Evolutionary conservation across 2,888 invertebrate genomes (phyloP).

Genomic region (Phyto melanocephala): DNA sequence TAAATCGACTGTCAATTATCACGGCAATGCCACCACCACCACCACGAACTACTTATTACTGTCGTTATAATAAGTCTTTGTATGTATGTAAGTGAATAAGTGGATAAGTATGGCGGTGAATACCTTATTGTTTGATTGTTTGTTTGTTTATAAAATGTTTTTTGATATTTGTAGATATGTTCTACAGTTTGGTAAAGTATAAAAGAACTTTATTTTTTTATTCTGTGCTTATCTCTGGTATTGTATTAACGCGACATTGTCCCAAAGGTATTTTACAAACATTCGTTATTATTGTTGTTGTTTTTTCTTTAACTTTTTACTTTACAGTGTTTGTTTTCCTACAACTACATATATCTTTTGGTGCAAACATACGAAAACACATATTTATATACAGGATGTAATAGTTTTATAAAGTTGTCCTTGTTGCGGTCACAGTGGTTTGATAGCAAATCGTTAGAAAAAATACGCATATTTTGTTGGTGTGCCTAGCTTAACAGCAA

Average conservation of each 20-base stretch:
- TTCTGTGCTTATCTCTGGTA: slow-evolving; percentile 39
- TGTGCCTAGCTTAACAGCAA: too few species aligned
- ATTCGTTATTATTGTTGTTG: slow-evolving; percentile 7
- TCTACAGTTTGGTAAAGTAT: not conserved
- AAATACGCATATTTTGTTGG: too few species aligned
- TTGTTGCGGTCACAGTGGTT: not conserved
- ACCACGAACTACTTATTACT: not conserved
- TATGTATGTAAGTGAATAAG: not conserved
- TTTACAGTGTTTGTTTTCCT: slow-evolving; percentile 20
- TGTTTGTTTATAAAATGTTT: too few species aligned
- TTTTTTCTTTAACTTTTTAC: not conserved
- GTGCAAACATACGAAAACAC: not conserved
- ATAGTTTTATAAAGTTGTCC: too few species aligned
- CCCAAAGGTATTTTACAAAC: slow-evolving; percentile 47
- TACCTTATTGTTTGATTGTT: not conserved
- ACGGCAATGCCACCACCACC: slow-evolving; percentile 22
- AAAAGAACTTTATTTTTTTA: slow-evolving; percentile 42
- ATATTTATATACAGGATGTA: not conserved
- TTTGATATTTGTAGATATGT: not conserved
- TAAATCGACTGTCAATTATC: slow-evolving; percentile 62
- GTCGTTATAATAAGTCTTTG: not conserved
- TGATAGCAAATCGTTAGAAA: too few species aligned
- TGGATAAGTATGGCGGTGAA: not conserved
- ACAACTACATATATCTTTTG: not conserved
- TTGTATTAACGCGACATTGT: slow-evolving; percentile 46